A percentile compares a stretch with the other conserved stretches of the same genome.
Evolutionary conservation across 2,113 vertebrate genomes (phyloP).

Genomic region (Chamaea fasciata): DNA sequence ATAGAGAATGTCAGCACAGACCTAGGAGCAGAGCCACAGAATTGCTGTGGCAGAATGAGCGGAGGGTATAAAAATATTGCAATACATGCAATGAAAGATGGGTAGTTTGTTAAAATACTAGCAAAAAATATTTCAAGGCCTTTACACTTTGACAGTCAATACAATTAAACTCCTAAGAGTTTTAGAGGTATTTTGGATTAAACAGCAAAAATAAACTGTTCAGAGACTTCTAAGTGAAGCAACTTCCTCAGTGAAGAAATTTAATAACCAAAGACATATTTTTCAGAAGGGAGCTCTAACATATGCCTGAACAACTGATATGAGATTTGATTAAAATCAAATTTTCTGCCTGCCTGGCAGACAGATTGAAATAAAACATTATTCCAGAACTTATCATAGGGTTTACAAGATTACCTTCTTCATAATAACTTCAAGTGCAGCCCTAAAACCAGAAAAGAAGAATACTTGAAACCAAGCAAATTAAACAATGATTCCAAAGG

Average conservation of each 20-base stretch:
- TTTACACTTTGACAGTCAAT: background rate
- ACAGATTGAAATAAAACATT: background rate
- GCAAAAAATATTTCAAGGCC: background rate
- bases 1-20: background rate
- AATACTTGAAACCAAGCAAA: background rate
- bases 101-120: background rate
- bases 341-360: background rate
- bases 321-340: background rate
- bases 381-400: background rate
- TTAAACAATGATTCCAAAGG: background rate
- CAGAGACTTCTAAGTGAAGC: background rate
- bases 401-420: background rate
- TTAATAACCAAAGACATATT: background rate
- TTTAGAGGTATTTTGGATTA: background rate
- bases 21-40: background rate
- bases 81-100: background rate
- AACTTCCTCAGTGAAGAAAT: background rate
- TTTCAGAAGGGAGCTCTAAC: background rate
- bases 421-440: background rate
- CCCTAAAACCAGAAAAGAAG: background rate
- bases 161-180: background rate
- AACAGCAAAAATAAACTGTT: background rate
- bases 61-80: background rate
- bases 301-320: background rate
- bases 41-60: background rate